Percentiles rank a stretch among this genome's conserved stretches.
Evolutionary conservation across 2,888 invertebrate genomes (phyloP).

Genomic region (Phyllotreta striolata): DNA sequence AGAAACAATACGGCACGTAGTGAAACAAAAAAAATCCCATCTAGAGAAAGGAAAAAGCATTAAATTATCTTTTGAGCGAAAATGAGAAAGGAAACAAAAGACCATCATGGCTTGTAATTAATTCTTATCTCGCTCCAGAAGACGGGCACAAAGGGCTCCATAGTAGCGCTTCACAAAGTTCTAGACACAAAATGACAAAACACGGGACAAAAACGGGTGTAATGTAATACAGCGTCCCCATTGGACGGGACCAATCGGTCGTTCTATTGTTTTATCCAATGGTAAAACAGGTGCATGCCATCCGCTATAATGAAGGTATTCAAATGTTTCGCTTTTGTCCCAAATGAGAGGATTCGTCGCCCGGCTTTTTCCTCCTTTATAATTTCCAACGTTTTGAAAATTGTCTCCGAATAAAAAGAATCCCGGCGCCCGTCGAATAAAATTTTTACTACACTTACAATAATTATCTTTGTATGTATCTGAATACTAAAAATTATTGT

Average conservation of each 20-base stretch:
- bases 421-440: too few relatives aligned
- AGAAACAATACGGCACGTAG: slow-evolving; percentile 17
- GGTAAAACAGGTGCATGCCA: slow-evolving; percentile 56
- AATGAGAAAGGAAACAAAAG: slow-evolving; percentile 60
- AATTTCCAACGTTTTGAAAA: slow-evolving; percentile 14
- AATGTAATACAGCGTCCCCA: slow-evolving; percentile 60
- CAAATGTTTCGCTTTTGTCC: slow-evolving; percentile 34
- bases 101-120: slow-evolving; percentile 62
- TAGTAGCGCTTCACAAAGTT: slow-evolving; percentile 60
- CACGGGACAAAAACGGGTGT: slow-evolving; percentile 60
- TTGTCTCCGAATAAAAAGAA: slow-evolving; percentile 8
- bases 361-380: slow-evolving; percentile 16
- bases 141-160: slow-evolving; percentile 57
- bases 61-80: slow-evolving; percentile 59
- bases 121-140: slow-evolving; percentile 64
- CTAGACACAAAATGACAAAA: slow-evolving; percentile 62
- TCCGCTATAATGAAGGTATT: slow-evolving; percentile 36
- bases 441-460: too few relatives aligned
- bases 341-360: slow-evolving; percentile 26
- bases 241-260: slow-evolving; percentile 60
- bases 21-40: slow-evolving; percentile 26
- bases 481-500: too few relatives aligned
- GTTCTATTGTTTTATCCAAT: slow-evolving; percentile 59
- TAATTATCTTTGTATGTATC: too few relatives aligned
- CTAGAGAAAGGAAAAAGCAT: slow-evolving; percentile 49